phyloP scores from a whole-genome alignment of 2,113 vertebrate species.

The Rhizomys pruinosus region DNA sequence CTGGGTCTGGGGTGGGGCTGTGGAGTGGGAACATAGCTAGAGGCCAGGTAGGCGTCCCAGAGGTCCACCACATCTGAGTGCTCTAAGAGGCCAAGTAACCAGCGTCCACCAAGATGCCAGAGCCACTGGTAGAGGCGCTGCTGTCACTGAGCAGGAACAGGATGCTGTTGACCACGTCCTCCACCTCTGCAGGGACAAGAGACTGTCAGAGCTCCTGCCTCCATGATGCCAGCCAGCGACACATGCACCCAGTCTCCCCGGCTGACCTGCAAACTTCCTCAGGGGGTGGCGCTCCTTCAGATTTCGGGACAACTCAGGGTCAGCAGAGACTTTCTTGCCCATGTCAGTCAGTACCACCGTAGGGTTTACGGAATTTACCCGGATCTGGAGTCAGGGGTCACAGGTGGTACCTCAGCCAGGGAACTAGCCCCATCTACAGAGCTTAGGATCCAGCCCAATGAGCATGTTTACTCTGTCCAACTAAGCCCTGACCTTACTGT shows the following conservation, averaged over 20 bases:
- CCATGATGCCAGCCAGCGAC: accelerated
- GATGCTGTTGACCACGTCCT: slow-evolving; percentile 94
- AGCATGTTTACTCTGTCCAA: not conserved
- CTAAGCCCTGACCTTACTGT: not conserved
- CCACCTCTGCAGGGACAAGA: slow-evolving; percentile 89
- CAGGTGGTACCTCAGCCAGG: not conserved
- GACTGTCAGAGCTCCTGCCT: not conserved
- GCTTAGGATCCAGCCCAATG: not conserved
- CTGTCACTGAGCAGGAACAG: slow-evolving; percentile 93
- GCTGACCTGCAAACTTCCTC: slow-evolving; percentile 92
- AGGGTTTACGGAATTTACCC: slow-evolving; percentile 95
- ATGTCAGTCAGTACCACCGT: slow-evolving; percentile 95
- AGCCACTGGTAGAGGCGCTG: slow-evolving; percentile 92
- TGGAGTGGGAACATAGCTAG: accelerated
- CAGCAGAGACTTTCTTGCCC: slow-evolving; percentile 87
- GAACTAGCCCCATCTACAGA: accelerated
- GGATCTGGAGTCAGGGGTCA: slow-evolving; percentile 87
- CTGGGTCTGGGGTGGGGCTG: not conserved
- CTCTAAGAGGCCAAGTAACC: slow-evolving; percentile 92
- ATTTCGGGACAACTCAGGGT: slow-evolving; percentile 85
- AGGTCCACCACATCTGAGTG: accelerated
- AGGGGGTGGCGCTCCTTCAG: slow-evolving; percentile 92
- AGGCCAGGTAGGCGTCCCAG: not conserved
- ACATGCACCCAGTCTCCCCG: not conserved
- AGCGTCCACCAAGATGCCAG: slow-evolving; percentile 91